Conservation (phyloP, 2,113 vertebrate genomes). For the Alaudala cheleensis region DNA sequence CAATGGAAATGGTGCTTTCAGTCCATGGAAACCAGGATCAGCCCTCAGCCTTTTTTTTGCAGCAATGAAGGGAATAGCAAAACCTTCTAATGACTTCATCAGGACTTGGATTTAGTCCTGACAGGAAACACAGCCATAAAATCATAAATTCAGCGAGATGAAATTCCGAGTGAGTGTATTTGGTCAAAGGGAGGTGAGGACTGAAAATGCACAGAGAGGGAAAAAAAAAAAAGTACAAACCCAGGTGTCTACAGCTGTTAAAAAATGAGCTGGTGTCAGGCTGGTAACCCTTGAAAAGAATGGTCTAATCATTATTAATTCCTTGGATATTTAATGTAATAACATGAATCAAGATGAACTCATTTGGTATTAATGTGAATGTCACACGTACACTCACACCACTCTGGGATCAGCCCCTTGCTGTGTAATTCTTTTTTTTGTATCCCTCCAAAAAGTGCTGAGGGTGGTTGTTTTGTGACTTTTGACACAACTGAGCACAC, state of each 20-base stretch:
- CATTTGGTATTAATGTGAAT: conserved; percentile 60
- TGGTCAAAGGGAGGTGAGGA: conserved; percentile 28
- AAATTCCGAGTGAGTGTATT: conserved; percentile 50
- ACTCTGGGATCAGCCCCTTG: conserved; percentile 2
- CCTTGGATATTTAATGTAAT: conserved; percentile 54
- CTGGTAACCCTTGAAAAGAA: conserved; percentile 63
- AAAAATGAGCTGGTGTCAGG: conserved; percentile 58
- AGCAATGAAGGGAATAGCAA: background rate
- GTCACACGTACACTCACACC: conserved; percentile 11
- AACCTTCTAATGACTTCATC: conserved; percentile 33
- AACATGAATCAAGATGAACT: conserved; percentile 60
- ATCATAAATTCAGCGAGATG: conserved; percentile 49
- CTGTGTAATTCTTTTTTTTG: background rate
- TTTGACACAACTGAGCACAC: background rate
- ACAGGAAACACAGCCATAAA: conserved; percentile 45
- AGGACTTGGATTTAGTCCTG: conserved; percentile 25
- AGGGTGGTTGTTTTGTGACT: background rate
- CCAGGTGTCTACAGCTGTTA: conserved; percentile 38
- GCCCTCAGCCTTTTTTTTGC: background rate
- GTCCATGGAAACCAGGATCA: background rate
- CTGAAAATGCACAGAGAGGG: background rate
- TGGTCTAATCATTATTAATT: conserved; percentile 70
- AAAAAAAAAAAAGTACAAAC: conserved; percentile 23
- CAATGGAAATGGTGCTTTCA: background rate
- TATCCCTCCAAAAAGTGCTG: conserved; percentile 28